Base-by-base conservation (phyloP, 2,797 vertebrate genomes). In the Nothura maculosa region DNA sequence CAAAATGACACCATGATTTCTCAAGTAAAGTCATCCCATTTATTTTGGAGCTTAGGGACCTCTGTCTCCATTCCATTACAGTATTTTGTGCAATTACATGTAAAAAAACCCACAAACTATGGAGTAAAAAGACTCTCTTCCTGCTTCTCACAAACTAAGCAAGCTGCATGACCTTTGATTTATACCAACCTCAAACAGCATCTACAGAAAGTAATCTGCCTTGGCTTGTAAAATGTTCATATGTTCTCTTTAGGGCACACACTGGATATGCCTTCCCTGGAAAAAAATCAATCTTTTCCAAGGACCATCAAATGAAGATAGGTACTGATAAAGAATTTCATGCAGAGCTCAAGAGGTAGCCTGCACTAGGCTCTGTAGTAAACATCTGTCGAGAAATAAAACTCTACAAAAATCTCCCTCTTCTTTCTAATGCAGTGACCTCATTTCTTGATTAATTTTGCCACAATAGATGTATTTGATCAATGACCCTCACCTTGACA, bases 401-500 rank as follows among this genome's bases (percentile, higher is more conserved):
- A 70, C 62, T 78, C 15, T 60, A 80, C 22, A 70, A 76, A 88
- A 85, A 85, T 11, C 16, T 61, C 15, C 61, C 32, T 83, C 20
- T 22, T 72, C 7, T 83, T 85, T 55, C 75, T 76, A 34, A 25
- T 19, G 38, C 8, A 87, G 28, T 10, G 27, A 54, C 92, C 25
- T 88, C 36, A 4, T 30, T 34, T 50, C 38, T 64, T 21, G 18
- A 81, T 81, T 73, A 36, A 28, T 17, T 28, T 60, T 81, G 30
- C 47, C 89, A 12, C 82, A 81, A 72, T 30, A 61, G 3, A 7
- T 50, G 27, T 43, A 4, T 8, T 74, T 40, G 12, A 81, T 60
- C 45, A 54, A 38, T 8, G 21, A 62, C 19, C 6, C 98, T 98
- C 97, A 99, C 99, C 98, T 99, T 99, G 92, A 99, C 70, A 47